Conservation (phyloP, 2,797 vertebrate genomes). For the Pachyuromys duprasi region DNA sequence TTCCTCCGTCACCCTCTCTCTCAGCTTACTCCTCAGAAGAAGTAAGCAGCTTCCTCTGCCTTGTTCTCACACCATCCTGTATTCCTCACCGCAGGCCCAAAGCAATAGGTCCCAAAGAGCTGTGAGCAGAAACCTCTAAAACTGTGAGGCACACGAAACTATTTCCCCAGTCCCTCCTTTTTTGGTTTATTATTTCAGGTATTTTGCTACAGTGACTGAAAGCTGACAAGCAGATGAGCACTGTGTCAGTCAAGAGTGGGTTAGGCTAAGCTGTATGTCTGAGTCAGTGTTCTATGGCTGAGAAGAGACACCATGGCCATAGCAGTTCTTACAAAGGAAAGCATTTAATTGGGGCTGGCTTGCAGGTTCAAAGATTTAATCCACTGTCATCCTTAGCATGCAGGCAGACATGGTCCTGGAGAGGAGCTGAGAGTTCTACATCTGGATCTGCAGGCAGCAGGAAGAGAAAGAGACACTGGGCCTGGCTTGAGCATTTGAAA, state of each 20-base stretch:
- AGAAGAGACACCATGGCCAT: neutral
- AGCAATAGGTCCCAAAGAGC: neutral
- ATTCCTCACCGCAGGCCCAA: neutral
- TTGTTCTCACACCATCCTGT: neutral
- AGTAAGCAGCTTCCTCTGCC: neutral
- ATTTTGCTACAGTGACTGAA: neutral
- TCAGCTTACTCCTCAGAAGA: neutral
- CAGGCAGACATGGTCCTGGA: neutral
- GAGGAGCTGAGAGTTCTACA: neutral
- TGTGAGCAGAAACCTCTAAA: neutral
- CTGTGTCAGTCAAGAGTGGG: neutral
- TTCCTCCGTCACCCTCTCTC: neutral
- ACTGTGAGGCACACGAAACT: neutral
- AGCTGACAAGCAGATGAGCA: neutral
- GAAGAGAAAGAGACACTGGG: neutral
- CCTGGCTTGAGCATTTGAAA: neutral
- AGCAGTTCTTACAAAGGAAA: neutral
- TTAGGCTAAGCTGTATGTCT: neutral
- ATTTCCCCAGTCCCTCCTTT: neutral
- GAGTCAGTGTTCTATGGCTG: neutral
- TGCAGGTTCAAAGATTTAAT: neutral
- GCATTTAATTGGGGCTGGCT: neutral
- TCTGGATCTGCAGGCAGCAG: neutral
- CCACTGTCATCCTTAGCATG: fast-evolving
- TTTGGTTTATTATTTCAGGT: neutral